Evolutionary conservation across 2,797 vertebrate genomes (phyloP).

Genomic region (Eulemur coronatus): DNA sequence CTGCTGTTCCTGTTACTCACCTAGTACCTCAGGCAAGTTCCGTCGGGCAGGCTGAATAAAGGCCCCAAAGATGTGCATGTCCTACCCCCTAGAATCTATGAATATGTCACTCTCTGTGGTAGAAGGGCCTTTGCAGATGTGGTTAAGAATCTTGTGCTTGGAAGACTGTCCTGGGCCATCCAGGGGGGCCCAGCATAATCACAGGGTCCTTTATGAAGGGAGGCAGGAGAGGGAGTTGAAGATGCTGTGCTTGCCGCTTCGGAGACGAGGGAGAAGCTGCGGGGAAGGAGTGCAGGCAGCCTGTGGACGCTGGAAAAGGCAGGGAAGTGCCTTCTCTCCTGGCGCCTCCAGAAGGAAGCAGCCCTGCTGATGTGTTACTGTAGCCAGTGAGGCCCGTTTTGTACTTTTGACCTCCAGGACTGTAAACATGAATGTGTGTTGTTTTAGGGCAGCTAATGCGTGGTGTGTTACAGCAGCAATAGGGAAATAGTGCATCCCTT

Average conservation of each 20-base stretch:
- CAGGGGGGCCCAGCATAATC: background rate
- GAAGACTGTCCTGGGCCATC: background rate
- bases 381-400: background rate
- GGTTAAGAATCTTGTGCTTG: background rate
- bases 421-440: background rate
- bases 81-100: no score
- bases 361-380: background rate
- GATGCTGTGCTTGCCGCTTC: background rate
- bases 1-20: background rate
- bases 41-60: rapidly evolving
- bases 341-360: background rate
- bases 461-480: no score
- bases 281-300: background rate
- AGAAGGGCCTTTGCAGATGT: background rate
- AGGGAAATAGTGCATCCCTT: background rate
- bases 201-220: no score
- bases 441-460: background rate
- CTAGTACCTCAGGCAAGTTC: rapidly evolving
- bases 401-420: background rate
- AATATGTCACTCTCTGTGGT: background rate
- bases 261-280: background rate
- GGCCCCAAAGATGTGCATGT: rapidly evolving
- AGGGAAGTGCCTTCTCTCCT: no score
- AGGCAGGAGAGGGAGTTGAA: background rate
- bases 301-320: background rate